These are phyloP conservation scores for Zygothrica quintamaculata DNA, from an alignment of 2,888 invertebrate genomes.

Conservation along the genomic window DNA sequence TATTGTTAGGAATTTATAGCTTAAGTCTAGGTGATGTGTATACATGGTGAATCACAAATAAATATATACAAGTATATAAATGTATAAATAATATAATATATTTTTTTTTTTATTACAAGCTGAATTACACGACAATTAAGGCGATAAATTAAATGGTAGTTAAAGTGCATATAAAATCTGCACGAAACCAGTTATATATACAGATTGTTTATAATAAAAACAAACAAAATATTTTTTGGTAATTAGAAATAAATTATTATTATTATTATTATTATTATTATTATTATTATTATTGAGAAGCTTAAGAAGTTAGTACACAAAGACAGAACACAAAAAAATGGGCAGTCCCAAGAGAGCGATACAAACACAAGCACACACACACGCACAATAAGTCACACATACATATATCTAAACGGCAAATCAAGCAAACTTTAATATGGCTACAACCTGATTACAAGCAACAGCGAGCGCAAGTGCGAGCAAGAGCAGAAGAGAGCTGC, in stretches of 20 bases:
- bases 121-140: constrained; percentile 25
- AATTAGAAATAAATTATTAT: background rate
- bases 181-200: constrained; percentile 35
- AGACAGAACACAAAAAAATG: constrained; percentile 67
- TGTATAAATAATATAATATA: too few species aligned
- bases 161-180: constrained; percentile 61
- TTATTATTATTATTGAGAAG: constrained; percentile 51
- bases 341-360: constrained; percentile 76
- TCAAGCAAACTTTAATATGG: constrained; percentile 79
- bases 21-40: constrained; percentile 21
- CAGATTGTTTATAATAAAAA: constrained; percentile 46
- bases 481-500: constrained; percentile 10
- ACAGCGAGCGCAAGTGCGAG: constrained; percentile 30
- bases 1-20: background rate
- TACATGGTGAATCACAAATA: constrained; percentile 32
- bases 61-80: constrained; percentile 18
- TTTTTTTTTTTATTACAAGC: constrained; percentile 21
- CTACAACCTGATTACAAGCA: constrained; percentile 67
- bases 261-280: constrained; percentile 42
- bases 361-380: constrained; percentile 18
- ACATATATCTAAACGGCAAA: constrained; percentile 74
- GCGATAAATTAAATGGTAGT: constrained; percentile 47
- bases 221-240: too few species aligned
- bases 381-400: constrained; percentile 13
- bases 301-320: constrained; percentile 69